These are phyloP conservation scores for Drosophila paranaensis DNA, from an alignment of 2,888 invertebrate genomes.

Conservation along the genomic window DNA sequence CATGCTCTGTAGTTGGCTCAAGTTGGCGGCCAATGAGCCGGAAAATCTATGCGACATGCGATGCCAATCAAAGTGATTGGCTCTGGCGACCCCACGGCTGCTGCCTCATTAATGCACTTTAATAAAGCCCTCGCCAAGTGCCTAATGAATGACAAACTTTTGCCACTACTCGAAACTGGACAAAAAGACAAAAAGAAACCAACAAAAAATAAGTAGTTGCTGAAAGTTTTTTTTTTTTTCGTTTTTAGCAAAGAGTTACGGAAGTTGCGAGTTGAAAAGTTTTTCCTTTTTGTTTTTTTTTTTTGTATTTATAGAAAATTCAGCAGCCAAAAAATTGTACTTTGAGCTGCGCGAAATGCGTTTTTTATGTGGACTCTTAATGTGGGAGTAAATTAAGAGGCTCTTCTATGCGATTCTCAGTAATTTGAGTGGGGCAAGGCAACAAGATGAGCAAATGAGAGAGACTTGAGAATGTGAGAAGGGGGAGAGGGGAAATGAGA, in stretches of 20 bases:
- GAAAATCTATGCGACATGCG: conserved; percentile 75
- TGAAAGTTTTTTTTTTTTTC: conserved; percentile 26
- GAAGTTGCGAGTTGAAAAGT: conserved; percentile 1
- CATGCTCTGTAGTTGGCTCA: conserved; percentile 12
- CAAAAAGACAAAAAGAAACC: background rate
- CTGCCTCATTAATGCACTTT: conserved; percentile 68
- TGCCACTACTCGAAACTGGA: conserved; percentile 5
- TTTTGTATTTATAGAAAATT: conserved; percentile 4
- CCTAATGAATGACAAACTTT: conserved; percentile 53
- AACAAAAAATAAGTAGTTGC: conserved; percentile 13
- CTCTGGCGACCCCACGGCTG: background rate
- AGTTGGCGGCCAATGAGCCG: conserved; percentile 58
- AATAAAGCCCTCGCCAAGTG: conserved; percentile 50
- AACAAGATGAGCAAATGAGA: background rate
- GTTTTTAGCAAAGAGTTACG: conserved; percentile 1
- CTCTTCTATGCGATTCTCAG: background rate
- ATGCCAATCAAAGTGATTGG: conserved; percentile 74
- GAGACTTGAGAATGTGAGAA: too few relatives aligned
- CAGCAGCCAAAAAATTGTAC: background rate
- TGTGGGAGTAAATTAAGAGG: background rate
- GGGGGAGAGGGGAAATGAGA: too few relatives aligned
- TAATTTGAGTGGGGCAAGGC: background rate
- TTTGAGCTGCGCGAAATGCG: background rate
- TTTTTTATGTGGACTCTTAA: background rate
- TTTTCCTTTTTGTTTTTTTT: background rate